A percentile compares a stretch with the other conserved stretches of the same genome.
Conservation (phyloP, 2,888 invertebrate genomes). For the Leucophenga maculata region DNA sequence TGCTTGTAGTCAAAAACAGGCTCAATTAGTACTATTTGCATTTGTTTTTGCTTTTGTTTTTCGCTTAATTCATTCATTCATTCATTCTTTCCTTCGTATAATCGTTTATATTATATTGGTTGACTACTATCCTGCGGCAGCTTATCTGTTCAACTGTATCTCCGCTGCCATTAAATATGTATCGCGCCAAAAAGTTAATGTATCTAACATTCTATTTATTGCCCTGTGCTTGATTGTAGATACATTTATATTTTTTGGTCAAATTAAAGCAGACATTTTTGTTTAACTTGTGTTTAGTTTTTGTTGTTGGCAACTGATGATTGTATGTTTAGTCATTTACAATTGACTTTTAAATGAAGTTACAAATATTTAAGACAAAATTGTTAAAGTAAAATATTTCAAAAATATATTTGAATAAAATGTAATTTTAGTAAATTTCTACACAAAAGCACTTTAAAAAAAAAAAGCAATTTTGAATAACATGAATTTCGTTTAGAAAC, state of each 20-base stretch:
- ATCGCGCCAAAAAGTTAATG: constrained; percentile 34
- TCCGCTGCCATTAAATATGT: neutral
- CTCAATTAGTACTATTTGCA: constrained; percentile 57
- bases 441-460: neutral
- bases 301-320: no score
- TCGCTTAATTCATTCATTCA: neutral
- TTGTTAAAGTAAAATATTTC: no score
- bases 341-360: no score
- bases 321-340: neutral
- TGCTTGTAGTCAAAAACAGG: constrained; percentile 25
- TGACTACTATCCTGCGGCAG: neutral
- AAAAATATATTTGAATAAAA: no score
- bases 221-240: constrained; percentile 8
- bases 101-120: no score
- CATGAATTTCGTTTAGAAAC: no score
- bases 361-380: no score
- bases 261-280: constrained; percentile 2
- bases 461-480: neutral
- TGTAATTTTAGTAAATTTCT: no score
- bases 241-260: neutral
- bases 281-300: neutral
- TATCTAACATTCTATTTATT: constrained; percentile 17
- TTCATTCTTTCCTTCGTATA: neutral
- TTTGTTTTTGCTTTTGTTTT: constrained; percentile 13
- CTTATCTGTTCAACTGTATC: neutral